Evolutionary conservation across 2,888 invertebrate species (phyloP).

Genomic region (Crematogaster levior): DNA sequence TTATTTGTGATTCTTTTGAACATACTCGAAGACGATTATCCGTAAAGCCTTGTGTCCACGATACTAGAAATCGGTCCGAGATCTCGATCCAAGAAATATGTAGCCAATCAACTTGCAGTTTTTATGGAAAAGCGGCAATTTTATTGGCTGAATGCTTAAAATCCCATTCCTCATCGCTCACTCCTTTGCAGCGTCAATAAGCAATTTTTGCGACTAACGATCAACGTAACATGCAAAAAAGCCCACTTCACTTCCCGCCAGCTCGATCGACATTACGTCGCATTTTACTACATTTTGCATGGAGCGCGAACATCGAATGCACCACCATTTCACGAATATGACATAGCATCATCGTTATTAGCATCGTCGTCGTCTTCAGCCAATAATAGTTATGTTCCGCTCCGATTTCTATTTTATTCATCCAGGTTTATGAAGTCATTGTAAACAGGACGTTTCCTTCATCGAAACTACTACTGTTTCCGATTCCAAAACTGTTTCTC

Average conservation of each 20-base stretch:
- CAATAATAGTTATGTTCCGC: background rate
- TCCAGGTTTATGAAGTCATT: background rate
- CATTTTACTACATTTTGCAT: slow-evolving; percentile 26
- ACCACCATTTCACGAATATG: slow-evolving; percentile 8
- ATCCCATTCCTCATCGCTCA: background rate
- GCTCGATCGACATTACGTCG: slow-evolving; percentile 3
- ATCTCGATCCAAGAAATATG: no score
- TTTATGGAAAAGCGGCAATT: no score
- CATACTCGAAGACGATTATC: background rate
- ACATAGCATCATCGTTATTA: background rate
- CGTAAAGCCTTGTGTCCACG: no score
- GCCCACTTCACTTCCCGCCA: slow-evolving; percentile 15
- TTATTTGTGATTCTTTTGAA: background rate
- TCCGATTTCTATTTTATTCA: background rate
- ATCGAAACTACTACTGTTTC: background rate
- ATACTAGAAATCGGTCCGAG: no score
- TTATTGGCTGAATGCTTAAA: no score
- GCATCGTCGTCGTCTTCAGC: background rate
- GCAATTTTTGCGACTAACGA: slow-evolving; percentile 17
- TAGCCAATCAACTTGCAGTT: no score
- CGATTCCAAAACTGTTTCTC: background rate
- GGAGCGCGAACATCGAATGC: background rate
- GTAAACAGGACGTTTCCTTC: background rate
- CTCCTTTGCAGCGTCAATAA: background rate
- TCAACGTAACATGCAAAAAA: slow-evolving; percentile 11